Conservation (phyloP, 2,888 invertebrate species). For the Atrina japonica region DNA sequence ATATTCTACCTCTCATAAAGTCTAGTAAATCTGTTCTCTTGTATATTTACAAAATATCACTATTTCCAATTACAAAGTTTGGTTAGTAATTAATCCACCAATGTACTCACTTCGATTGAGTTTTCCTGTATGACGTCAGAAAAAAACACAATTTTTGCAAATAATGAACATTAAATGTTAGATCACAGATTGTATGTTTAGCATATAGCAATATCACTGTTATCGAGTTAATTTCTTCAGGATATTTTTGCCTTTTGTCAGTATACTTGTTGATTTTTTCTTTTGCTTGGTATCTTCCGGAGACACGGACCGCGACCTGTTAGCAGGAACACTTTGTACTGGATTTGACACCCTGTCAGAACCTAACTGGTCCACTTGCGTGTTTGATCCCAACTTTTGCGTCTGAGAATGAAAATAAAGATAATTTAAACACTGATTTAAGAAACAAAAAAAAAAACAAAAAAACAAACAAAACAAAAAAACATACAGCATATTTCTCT, state of each 20-base stretch:
- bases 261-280: constrained; percentile 67
- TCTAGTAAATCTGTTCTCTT: no score
- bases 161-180: no score
- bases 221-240: constrained; percentile 76
- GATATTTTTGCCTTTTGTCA: constrained; percentile 76
- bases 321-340: constrained; percentile 19
- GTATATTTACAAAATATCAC: no score
- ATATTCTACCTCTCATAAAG: no score
- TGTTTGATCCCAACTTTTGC: constrained; percentile 47
- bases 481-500: no score
- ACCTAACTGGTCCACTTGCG: constrained; percentile 54
- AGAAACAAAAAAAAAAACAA: not conserved
- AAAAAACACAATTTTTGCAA: no score
- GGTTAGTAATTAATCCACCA: no score
- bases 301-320: constrained; percentile 53
- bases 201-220: no score
- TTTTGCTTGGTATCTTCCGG: constrained; percentile 68
- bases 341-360: constrained; percentile 42
- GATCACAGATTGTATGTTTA: no score
- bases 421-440: not conserved
- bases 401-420: constrained; percentile 30
- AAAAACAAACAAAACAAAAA: constrained; percentile 7
- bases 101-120: no score
- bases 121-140: no score
- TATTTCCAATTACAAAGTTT: no score